Evolutionary conservation across 2,888 invertebrate genomes (phyloP).

Genomic region (Heliconius cydno): DNA sequence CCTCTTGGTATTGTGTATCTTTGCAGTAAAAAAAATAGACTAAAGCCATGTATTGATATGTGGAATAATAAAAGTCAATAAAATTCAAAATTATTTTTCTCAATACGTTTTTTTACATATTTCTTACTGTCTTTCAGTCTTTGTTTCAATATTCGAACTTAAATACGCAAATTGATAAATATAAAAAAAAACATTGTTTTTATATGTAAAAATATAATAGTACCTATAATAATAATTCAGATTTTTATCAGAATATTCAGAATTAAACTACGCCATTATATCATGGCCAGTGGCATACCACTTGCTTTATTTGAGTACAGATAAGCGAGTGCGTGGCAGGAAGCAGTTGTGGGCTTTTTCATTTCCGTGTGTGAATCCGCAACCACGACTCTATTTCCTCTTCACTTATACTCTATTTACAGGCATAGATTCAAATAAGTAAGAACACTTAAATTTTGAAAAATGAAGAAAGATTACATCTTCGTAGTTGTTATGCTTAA

Average conservation of each 20-base stretch:
- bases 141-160: no score
- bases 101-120: no score
- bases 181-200: no score
- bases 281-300: neutral
- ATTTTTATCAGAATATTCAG: neutral
- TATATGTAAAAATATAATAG: neutral
- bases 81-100: no score
- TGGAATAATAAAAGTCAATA: no score
- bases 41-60: no score
- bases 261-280: neutral
- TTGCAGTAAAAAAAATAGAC: no score
- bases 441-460: neutral
- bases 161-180: no score
- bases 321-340: slow-evolving; percentile 33
- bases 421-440: neutral
- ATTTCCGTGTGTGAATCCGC: slow-evolving; percentile 45
- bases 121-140: no score
- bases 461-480: neutral
- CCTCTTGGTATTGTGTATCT: no score
- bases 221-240: neutral
- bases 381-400: slow-evolving; percentile 59
- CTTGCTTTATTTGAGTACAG: slow-evolving; percentile 10
- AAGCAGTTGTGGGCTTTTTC: slow-evolving; percentile 38
- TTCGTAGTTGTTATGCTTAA: neutral
- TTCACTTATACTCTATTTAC: slow-evolving; percentile 57